Percentiles rank a stretch among this genome's conserved stretches.
These are phyloP conservation scores for Argyrosomus japonicus DNA, from an alignment of 2,113 vertebrate genomes.

Conservation along the genomic window DNA sequence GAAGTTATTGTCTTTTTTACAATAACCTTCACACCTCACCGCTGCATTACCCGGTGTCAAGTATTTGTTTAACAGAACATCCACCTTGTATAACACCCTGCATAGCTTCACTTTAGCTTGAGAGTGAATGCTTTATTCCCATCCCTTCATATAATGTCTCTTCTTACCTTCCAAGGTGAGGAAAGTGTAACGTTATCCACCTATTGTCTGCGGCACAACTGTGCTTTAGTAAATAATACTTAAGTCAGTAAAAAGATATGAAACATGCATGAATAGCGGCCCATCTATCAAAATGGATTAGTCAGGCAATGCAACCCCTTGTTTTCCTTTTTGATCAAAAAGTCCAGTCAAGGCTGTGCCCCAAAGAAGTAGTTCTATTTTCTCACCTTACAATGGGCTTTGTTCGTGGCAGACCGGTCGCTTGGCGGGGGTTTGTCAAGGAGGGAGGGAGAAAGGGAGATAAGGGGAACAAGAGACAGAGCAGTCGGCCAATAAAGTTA, in stretches of 20 bases:
- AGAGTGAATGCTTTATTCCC: conserved; percentile 19
- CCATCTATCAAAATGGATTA: conserved; percentile 24
- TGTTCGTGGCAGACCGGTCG: not conserved
- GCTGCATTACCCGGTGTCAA: not conserved
- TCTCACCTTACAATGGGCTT: conserved; percentile 44
- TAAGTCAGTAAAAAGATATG: conserved; percentile 39
- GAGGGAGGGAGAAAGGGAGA: not conserved
- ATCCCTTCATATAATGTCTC: not conserved
- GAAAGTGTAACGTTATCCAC: conserved; percentile 45
- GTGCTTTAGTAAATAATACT: conserved; percentile 61
- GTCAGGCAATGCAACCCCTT: not conserved
- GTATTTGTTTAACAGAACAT: conserved; percentile 11
- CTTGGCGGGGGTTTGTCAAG: conserved; percentile 7
- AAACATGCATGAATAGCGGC: conserved; percentile 1
- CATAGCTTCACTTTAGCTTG: conserved; percentile 20
- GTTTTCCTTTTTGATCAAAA: conserved; percentile 40
- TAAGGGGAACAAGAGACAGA: conserved; percentile 1
- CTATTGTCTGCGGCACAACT: conserved; percentile 41
- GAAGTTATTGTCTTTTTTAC: conserved; percentile 10
- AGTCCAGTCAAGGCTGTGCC: conserved; percentile 23
- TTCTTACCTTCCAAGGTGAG: conserved; percentile 26
- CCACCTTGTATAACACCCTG: not conserved
- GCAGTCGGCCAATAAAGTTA: conserved; percentile 8
- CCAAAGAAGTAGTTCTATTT: conserved; percentile 31
- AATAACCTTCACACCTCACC: not conserved